These are phyloP conservation scores for Blomia tropicalis DNA, from an alignment of 2,888 invertebrate genomes.

Conservation along the genomic window DNA sequence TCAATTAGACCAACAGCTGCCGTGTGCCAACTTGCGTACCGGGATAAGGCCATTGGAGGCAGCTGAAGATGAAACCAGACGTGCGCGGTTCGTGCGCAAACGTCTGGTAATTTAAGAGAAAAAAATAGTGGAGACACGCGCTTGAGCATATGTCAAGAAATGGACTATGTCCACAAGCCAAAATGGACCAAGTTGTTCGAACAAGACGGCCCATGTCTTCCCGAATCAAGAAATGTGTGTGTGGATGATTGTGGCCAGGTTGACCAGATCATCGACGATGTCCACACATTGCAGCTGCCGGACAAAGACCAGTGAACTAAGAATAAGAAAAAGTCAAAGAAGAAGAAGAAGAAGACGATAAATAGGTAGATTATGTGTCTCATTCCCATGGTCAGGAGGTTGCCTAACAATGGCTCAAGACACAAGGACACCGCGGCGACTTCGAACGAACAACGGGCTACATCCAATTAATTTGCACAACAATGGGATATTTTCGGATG, in stretches of 20 bases:
- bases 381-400: constrained; percentile 1
- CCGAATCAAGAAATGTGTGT: too few relatives aligned
- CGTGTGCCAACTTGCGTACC: background rate
- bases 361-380: background rate
- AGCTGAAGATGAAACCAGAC: constrained; percentile 15
- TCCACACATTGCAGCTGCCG: constrained; percentile 10
- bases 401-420: background rate
- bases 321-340: too few relatives aligned
- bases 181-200: too few relatives aligned
- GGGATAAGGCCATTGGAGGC: background rate
- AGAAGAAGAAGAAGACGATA: too few relatives aligned
- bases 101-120: constrained; percentile 9
- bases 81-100: constrained; percentile 3
- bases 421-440: background rate
- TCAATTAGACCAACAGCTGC: constrained; percentile 10
- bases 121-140: background rate
- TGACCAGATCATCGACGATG: background rate
- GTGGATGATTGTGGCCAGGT: too few relatives aligned
- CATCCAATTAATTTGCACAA: background rate
- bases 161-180: background rate
- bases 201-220: too few relatives aligned
- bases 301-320: background rate
- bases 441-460: background rate
- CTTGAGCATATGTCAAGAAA: constrained; percentile 11
- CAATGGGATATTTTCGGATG: constrained; percentile 7